Evolutionary conservation across 1,140 invertebrate species (phyloP).

Genomic region (Drosophila nigrodunni): DNA sequence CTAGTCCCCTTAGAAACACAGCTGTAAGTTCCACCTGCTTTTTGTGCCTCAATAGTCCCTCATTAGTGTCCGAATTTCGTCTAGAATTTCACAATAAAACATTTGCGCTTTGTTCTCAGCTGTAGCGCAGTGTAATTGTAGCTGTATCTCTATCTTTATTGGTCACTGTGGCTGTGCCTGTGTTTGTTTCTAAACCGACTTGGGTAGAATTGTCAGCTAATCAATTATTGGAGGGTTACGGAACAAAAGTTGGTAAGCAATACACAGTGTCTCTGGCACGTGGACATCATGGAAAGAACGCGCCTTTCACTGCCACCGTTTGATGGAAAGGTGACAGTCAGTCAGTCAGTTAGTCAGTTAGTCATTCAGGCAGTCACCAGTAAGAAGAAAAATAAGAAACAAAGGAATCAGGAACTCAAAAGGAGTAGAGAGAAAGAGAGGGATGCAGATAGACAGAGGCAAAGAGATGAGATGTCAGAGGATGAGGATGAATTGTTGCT

Average conservation of each 20-base stretch:
- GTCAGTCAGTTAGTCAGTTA: slow-evolving; percentile 37
- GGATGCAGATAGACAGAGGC: neutral
- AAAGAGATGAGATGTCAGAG: neutral
- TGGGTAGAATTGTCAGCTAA: slow-evolving; percentile 54
- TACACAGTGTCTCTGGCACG: slow-evolving; percentile 60
- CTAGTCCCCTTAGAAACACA: no score
- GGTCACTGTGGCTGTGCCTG: slow-evolving; percentile 10
- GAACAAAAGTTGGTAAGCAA: slow-evolving; percentile 63
- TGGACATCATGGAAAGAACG: slow-evolving; percentile 55
- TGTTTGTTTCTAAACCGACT: slow-evolving; percentile 29
- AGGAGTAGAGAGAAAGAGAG: slow-evolving; percentile 43
- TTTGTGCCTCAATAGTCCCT: slow-evolving; percentile 3
- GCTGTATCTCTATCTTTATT: slow-evolving; percentile 11
- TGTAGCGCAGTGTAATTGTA: slow-evolving; percentile 4
- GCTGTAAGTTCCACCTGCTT: slow-evolving; percentile 7
- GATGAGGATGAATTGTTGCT: slow-evolving; percentile 60
- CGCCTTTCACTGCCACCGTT: slow-evolving; percentile 69
- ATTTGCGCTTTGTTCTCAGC: slow-evolving; percentile 23
- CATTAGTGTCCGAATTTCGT: slow-evolving; percentile 12
- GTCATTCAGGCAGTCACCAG: slow-evolving; percentile 9
- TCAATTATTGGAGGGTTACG: slow-evolving; percentile 62
- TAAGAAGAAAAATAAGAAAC: slow-evolving; percentile 29
- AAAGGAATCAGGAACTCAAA: slow-evolving; percentile 42
- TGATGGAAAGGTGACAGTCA: slow-evolving; percentile 81
- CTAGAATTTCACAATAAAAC: slow-evolving; percentile 11